A percentile compares a stretch with the other conserved stretches of the same genome.
Conservation (phyloP, 2,113 vertebrate species). For the Taurulus bubalis region DNA sequence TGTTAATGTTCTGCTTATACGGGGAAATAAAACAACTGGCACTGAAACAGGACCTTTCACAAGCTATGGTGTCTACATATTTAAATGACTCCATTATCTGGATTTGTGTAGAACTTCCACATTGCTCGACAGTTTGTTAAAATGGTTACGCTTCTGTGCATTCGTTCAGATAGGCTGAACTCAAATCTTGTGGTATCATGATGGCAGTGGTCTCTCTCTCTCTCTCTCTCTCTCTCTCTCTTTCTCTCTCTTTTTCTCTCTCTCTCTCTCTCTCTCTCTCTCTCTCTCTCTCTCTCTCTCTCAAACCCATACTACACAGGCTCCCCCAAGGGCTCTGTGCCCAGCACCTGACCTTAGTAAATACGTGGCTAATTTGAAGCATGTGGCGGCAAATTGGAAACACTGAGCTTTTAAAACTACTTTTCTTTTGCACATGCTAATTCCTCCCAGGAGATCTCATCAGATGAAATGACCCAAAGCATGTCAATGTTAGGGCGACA, state of each 20-base stretch:
- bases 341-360: conserved; percentile 88
- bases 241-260: conserved; percentile 9
- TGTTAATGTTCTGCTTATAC: conserved; percentile 50
- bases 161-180: conserved; percentile 39
- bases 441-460: conserved; percentile 90
- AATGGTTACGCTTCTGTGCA: conserved; percentile 35
- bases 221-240: conserved; percentile 1
- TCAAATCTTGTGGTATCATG: conserved; percentile 44
- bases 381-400: conserved; percentile 93
- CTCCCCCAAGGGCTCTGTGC: conserved; percentile 80
- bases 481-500: conserved; percentile 77
- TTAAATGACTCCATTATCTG: conserved; percentile 13
- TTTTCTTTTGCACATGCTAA: conserved; percentile 92
- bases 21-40: conserved; percentile 33
- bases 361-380: conserved; percentile 94
- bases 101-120: conserved; percentile 3
- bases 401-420: conserved; percentile 89
- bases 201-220: conserved; percentile 42
- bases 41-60: conserved; percentile 32
- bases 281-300: conserved; percentile 16
- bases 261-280: conserved; percentile 11
- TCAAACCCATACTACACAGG: conserved; percentile 66
- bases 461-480: conserved; percentile 86
- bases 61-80: too few relatives aligned
- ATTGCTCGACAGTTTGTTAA: conserved; percentile 32